Evolutionary conservation across 1,140 invertebrate genomes (phyloP).

Genomic region (Lutraria rhynchaena): DNA sequence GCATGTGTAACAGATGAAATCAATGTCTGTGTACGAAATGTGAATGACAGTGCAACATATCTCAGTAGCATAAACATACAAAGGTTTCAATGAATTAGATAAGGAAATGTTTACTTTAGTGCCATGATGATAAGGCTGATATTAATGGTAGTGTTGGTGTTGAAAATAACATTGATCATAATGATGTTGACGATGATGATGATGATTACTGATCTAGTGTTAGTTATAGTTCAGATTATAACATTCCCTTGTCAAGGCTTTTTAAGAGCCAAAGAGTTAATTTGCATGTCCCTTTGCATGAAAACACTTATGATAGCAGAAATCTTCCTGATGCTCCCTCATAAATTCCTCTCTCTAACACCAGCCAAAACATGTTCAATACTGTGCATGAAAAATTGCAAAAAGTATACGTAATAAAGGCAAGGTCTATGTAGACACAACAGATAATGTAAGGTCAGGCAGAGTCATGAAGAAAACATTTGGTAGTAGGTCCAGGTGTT

Average conservation of each 20-base stretch:
- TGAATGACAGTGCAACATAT: not conserved
- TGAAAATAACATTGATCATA: too few species aligned
- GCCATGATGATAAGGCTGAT: not conserved
- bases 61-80: not conserved
- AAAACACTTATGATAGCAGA: too few species aligned
- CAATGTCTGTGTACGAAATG: not conserved
- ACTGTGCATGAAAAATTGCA: constrained; percentile 25
- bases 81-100: not conserved
- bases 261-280: not conserved
- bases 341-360: not conserved
- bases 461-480: constrained; percentile 16
- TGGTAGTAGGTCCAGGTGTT: too few species aligned
- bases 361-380: not conserved
- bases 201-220: constrained; percentile 13
- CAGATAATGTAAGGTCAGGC: not conserved
- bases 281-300: not conserved
- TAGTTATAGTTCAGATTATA: not conserved
- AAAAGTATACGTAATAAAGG: constrained; percentile 7
- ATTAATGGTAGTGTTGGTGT: too few species aligned
- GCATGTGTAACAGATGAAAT: not conserved
- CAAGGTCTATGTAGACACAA: not conserved
- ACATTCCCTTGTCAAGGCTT: not conserved
- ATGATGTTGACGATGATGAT: constrained; percentile 13
- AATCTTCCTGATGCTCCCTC: too few species aligned
- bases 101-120: not conserved